Evolutionary conservation across 2,797 vertebrate genomes (phyloP), one percentile per base, ranked within the genome.

Genomic region (Scolopax rusticola): DNA sequence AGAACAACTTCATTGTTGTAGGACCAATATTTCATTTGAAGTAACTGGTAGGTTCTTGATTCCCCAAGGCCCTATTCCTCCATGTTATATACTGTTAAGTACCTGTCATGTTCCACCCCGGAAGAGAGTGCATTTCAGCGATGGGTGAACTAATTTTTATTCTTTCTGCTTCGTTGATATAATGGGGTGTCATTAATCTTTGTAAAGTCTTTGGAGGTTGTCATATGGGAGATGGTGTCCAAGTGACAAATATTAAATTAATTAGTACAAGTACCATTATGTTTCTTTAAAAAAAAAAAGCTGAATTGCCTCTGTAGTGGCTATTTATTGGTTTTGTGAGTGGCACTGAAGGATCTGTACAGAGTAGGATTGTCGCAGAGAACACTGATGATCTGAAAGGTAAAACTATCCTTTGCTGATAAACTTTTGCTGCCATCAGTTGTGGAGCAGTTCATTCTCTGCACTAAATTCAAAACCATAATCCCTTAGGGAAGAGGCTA

Each of bases 211-310:
- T 95, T 93, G 73, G 90, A 93, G 68, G 54, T 75, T 93, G 75
- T 93, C 75, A 57, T 91, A 71, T 69, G 50, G 65, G 69, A 93
- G 64, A 93, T 59, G 81, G 73, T 91, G 82, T 77, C 91, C 84
- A 78, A 93, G 76, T 91, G 92, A 92, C 75, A 93, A 92, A 93
- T 96, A 97, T 91, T 92, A 90, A 94, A 94, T 95, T 92, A 95
- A 93, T 93, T 89, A 92, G 54, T 57, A 85, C 50, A 65, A 54
- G 88, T 57, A 89, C 57, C 47, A 63, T 89, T 83, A 33, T 77
- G 24, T 11, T 50, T 27, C 25, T 24, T 57, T 9, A 41, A 65
- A 50, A 70, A 71, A 70, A 36, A 14, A 13, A 23, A 12, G 23
- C 28, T 60, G 27, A 63, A 47, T 87, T 80, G 20, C 50, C 24